These are phyloP conservation scores for Papilio polyxenes DNA, from an alignment of 1,140 invertebrate genomes.

Conservation along the genomic window DNA sequence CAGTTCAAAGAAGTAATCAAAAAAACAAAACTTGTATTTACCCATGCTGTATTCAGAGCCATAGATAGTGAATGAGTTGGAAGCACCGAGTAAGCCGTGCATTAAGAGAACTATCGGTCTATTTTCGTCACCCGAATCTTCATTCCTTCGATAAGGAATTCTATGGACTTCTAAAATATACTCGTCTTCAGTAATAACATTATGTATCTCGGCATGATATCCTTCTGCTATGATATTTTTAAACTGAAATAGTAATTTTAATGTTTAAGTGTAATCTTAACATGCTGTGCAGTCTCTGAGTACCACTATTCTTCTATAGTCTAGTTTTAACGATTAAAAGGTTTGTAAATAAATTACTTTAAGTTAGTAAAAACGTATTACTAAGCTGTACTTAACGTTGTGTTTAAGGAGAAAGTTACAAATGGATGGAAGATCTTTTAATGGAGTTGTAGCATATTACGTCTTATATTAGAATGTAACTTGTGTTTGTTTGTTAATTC, in stretches of 20 bases:
- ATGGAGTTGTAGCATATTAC: neutral
- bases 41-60: conserved; percentile 56
- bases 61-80: conserved; percentile 80
- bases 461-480: neutral
- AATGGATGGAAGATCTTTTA: neutral
- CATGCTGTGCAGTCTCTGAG: no score
- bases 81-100: conserved; percentile 84
- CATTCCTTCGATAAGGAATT: conserved; percentile 72
- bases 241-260: conserved; percentile 47
- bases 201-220: conserved; percentile 81
- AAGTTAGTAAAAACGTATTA: no score
- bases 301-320: no score
- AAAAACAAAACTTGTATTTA: conserved; percentile 39
- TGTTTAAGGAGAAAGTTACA: no score
- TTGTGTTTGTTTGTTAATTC: neutral
- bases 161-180: conserved; percentile 83
- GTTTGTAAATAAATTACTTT: no score
- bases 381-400: no score
- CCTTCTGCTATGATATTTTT: conserved; percentile 76
- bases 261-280: neutral
- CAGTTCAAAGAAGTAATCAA: neutral
- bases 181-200: conserved; percentile 81
- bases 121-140: conserved; percentile 17
- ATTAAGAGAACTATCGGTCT: conserved; percentile 82
- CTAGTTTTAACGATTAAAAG: neutral